Conservation (phyloP, 2,113 vertebrate species). For the Erpornis zantholeuca region DNA sequence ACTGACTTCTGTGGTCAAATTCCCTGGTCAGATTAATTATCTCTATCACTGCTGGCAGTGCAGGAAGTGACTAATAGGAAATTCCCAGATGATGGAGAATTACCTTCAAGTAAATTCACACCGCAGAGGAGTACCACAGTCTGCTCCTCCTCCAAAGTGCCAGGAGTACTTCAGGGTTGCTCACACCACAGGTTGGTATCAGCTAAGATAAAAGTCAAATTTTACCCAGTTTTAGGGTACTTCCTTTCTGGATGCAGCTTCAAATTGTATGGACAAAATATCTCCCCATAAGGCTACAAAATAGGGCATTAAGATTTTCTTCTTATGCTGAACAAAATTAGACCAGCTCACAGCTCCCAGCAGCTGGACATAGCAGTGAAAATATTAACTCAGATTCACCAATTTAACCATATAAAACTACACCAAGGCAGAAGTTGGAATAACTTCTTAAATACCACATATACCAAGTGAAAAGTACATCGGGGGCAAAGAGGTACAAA, state of each 20-base stretch:
- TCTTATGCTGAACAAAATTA: not conserved
- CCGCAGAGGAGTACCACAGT: not conserved
- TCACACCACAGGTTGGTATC: not conserved
- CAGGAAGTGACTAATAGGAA: not conserved
- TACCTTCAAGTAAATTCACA: not conserved
- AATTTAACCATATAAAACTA: not conserved
- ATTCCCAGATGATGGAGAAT: not conserved
- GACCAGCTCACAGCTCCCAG: not conserved
- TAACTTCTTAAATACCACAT: not conserved
- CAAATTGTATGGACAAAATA: not conserved
- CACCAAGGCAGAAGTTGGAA: not conserved
- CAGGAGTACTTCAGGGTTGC: not conserved
- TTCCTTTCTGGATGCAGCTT: not conserved
- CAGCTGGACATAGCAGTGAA: not conserved
- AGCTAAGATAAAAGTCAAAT: not conserved
- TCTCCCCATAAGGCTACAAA: not conserved
- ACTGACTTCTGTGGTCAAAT: not conserved
- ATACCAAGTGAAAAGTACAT: not conserved
- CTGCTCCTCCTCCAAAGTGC: not conserved
- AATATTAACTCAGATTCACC: not conserved
- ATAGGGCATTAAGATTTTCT: not conserved
- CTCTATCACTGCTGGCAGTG: not conserved
- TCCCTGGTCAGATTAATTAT: not conserved
- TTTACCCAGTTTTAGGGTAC: not conserved
- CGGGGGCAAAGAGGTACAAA: not conserved